Conservation (phyloP, 2,797 vertebrate species). For the Sebastes kiyomatsui region DNA sequence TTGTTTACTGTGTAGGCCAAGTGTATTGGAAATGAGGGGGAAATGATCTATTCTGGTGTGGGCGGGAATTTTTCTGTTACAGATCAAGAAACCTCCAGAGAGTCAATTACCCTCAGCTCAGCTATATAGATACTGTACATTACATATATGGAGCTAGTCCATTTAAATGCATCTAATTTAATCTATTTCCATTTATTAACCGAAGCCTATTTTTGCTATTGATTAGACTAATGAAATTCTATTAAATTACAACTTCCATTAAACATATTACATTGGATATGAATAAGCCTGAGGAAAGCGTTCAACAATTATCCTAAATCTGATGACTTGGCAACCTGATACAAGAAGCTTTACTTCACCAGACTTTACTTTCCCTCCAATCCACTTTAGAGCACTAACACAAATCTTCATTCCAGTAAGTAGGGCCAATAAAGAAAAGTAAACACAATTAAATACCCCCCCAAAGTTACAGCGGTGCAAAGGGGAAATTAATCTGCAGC, state of each 20-base stretch:
- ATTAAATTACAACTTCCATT: constrained; percentile 13
- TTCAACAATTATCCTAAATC: background rate
- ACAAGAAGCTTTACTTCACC: background rate
- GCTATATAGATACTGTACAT: background rate
- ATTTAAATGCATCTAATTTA: background rate
- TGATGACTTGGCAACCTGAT: constrained; percentile 13
- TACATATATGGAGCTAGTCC: background rate
- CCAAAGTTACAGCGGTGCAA: background rate
- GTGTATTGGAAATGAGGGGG: constrained; percentile 39
- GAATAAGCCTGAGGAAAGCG: background rate
- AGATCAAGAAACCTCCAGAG: constrained; percentile 33
- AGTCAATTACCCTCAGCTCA: constrained; percentile 36
- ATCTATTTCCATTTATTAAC: background rate
- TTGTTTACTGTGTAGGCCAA: constrained; percentile 52
- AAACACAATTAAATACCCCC: constrained; percentile 11
- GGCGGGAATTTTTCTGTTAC: constrained; percentile 19
- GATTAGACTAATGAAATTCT: background rate
- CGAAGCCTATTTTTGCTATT: background rate
- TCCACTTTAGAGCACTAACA: constrained; percentile 15
- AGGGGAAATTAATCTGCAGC: constrained; percentile 8
- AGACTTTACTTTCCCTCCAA: constrained; percentile 14
- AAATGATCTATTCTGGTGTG: constrained; percentile 37
- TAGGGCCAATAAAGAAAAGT: constrained; percentile 38
- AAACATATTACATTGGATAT: background rate
- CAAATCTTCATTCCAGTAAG: constrained; percentile 23